phyloP scores from a whole-genome alignment of 1,140 invertebrate species.

The Listronotus bonariensis region DNA sequence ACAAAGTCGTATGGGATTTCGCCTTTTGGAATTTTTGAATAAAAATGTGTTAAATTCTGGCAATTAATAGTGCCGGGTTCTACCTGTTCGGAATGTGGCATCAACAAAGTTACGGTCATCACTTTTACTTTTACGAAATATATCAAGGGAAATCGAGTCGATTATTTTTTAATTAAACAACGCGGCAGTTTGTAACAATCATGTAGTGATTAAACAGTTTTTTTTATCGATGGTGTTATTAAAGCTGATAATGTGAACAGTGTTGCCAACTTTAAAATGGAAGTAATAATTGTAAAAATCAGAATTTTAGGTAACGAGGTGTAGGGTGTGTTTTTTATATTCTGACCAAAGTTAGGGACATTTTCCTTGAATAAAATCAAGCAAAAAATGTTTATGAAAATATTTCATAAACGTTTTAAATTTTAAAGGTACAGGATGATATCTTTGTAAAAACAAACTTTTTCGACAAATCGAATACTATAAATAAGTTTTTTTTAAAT shows the following conservation, averaged over 20 bases:
- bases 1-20: slow-evolving; percentile 28
- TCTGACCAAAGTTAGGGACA: too few relatives aligned
- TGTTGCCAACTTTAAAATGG: too few relatives aligned
- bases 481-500: too few relatives aligned
- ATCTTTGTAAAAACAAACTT: too few relatives aligned
- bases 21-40: slow-evolving; percentile 34
- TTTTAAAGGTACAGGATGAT: too few relatives aligned
- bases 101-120: slow-evolving; percentile 9
- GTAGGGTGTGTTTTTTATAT: too few relatives aligned
- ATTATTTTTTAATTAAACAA: slow-evolving; percentile 33
- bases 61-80: slow-evolving; percentile 31
- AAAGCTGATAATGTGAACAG: slow-evolving; percentile 1
- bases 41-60: slow-evolving; percentile 32
- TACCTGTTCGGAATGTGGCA: slow-evolving; percentile 29
- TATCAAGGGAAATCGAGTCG: slow-evolving; percentile 23
- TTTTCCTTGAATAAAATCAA: too few relatives aligned
- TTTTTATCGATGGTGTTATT: slow-evolving; percentile 14
- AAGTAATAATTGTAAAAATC: too few relatives aligned
- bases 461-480: too few relatives aligned
- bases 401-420: too few relatives aligned
- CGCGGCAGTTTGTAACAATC: slow-evolving; percentile 27
- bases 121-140: slow-evolving; percentile 34
- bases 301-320: too few relatives aligned
- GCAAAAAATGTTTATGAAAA: too few relatives aligned
- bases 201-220: slow-evolving; percentile 31